Evolutionary conservation across 2,888 invertebrate species (phyloP).

Genomic region (Oscheius sp.): DNA sequence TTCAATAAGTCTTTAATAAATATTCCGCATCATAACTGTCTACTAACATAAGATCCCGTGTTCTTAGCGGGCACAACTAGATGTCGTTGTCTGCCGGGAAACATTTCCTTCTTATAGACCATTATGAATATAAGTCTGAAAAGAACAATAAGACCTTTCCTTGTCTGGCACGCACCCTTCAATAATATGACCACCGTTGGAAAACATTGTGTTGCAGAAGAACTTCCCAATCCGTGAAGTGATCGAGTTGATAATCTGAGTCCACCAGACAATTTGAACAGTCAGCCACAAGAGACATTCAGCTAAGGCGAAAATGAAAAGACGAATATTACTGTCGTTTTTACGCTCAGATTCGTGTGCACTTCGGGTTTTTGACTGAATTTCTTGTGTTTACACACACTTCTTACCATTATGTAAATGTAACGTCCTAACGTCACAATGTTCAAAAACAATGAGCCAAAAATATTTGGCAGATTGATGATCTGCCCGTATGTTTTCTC

Average conservation of each 20-base stretch:
- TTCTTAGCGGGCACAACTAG: not conserved
- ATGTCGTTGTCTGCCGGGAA: not conserved
- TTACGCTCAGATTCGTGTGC: not conserved
- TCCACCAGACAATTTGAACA: conserved; percentile 33
- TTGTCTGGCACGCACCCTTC: conserved; percentile 17
- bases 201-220: conserved; percentile 31
- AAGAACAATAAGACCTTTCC: not conserved
- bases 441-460: conserved; percentile 20
- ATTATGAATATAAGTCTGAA: conserved; percentile 18
- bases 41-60: conserved; percentile 4
- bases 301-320: conserved; percentile 26
- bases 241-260: conserved; percentile 9
- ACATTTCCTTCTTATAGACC: conserved; percentile 12
- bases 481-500: conserved; percentile 26
- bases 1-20: conserved; percentile 3
- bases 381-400: not conserved
- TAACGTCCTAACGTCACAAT: not conserved
- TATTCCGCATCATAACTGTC: conserved; percentile 4
- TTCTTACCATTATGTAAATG: conserved; percentile 8
- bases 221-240: conserved; percentile 21
- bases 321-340: conserved; percentile 8
- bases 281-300: conserved; percentile 21
- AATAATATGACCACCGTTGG: conserved; percentile 27
- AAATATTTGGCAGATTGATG: conserved; percentile 22
- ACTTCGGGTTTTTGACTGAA: not conserved